These are phyloP conservation scores for Ictalurus punctatus DNA, from an alignment of 2,113 vertebrate genomes.

Conservation along the genomic window DNA sequence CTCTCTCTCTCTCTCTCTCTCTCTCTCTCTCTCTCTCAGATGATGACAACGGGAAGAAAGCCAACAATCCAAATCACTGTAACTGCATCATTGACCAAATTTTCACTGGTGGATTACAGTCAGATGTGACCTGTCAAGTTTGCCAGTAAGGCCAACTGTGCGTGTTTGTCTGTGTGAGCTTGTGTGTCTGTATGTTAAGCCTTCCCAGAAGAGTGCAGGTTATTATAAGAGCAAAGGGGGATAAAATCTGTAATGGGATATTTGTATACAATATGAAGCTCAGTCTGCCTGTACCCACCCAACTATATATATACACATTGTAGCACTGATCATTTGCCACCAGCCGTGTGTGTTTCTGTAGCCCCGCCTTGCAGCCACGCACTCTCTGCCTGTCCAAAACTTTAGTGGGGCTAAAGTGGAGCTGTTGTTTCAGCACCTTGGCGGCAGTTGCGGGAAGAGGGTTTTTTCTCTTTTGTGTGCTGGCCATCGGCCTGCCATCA, in stretches of 20 bases:
- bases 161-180: background rate
- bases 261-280: background rate
- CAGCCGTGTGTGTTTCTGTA: too few relatives aligned
- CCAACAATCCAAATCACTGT: conserved; percentile 92
- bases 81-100: conserved; percentile 96
- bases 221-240: too few relatives aligned
- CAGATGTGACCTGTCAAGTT: conserved; percentile 90
- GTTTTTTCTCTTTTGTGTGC: too few relatives aligned
- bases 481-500: too few relatives aligned
- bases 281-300: background rate
- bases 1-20: background rate
- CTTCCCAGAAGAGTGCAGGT: too few relatives aligned
- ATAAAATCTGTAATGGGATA: too few relatives aligned
- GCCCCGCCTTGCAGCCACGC: too few relatives aligned
- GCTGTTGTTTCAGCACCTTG: too few relatives aligned
- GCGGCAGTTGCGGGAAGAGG: too few relatives aligned
- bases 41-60: conserved; percentile 90
- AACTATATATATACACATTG: background rate
- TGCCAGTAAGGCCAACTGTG: conserved; percentile 80
- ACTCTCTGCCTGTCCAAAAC: too few relatives aligned
- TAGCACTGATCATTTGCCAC: too few relatives aligned
- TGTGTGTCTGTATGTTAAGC: background rate
- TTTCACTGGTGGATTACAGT: conserved; percentile 90
- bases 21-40: conserved; percentile 61
- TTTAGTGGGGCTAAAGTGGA: too few relatives aligned